Base-by-base conservation (phyloP, 2,888 invertebrate genomes). In the Brachyopa scutellaris region DNA sequence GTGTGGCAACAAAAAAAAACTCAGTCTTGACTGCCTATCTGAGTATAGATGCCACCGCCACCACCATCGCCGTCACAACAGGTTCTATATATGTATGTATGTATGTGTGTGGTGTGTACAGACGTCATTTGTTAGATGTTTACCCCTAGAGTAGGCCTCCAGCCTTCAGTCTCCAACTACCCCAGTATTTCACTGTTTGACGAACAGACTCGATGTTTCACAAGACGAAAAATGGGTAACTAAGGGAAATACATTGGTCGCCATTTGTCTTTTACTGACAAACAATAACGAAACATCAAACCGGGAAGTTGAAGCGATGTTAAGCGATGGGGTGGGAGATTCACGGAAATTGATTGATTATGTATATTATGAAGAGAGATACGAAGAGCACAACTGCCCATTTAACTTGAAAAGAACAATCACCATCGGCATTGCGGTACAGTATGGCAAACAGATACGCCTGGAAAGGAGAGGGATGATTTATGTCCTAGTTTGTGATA, bases 201-300 rank as follows among this genome's bases (percentile, higher is more conserved):
- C 53, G 40, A 42, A 17, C 53, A 53, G 38, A 17, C 19, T 40
- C 53, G 42, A 72, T 42, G 42, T 72, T 51, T 42, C 59, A 61
- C 59, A 51, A 51, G 61, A 5, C 70, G 23, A 33, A 11, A 51
- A 45, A 33, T 53, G 53, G 29, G 42, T 53, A 55, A 42, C 42
- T 72, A 55, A 73, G 55, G 45, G 33, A 45, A 47, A 73, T 55
- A 73, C 62, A 73, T 73, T 26, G 62, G 62, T 55, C 45, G 62
- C 51, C 72, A 73, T 73, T 73, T 64, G 72, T 73, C 62, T 62
- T 62, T 62, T 45, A 64, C 55, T 47, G 55, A 29, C 62, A 55
- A 73, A 62, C 62, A 73, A 64, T 73, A 73, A 64, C 72, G 36
- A 33, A 33, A 62, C 62, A 62, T 72, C 51, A 29, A 61, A 42